Evolutionary conservation across 2,113 vertebrate species (phyloP), one percentile per base, ranked within the genome.

Genomic region (Hippocampus abdominalis): DNA sequence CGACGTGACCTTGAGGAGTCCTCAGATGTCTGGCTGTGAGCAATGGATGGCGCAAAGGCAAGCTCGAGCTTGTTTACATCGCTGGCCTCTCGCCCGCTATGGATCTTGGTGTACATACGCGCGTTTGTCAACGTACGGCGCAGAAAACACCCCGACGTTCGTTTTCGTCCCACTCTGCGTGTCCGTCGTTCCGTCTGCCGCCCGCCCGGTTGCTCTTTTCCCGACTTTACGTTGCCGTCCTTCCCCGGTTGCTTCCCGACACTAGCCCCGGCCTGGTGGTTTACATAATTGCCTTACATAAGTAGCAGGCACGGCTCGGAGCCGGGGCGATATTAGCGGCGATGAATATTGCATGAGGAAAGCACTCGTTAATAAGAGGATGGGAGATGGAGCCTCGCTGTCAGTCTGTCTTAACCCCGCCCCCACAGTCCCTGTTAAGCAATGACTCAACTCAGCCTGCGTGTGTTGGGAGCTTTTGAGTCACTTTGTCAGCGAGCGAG

Each of bases 271-370:
- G 87, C 90, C 86, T 91, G 87, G 91, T 89, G 89, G 90, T 93
- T 92, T 92, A 92, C 90, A 91, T 92, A 93, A 92, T 92, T 92
- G 91, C 90, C 91, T 92, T 92, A 92, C 91, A 92, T 92, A 92
- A 92, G 90, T 90, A 90, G 89, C 86, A 80, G 84, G 87, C 90
- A 90, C 83, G 73, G 85, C 88, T 89, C 88, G 67, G 82, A 88
- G 89, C 90, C 88, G 74, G 87, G 88, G 79, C 91, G 91, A 91
- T 91, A 90, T 91, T 90, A 90, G 90, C 66, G 69, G 48, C 84
- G 78, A 91, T 92, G 90, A 93, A 92, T 92, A 90, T 90, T 92
- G 87, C 90, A 92, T 92, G 91, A 92, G 91, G 87, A 90, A 91
- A 89, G 92, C 88, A 89, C 90, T 93, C 84, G 89, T 93, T 93